A percentile compares a stretch with the other conserved stretches of the same genome.
Evolutionary conservation across 1,140 invertebrate species (phyloP).

Genomic region (Drosophila kohkoa): DNA sequence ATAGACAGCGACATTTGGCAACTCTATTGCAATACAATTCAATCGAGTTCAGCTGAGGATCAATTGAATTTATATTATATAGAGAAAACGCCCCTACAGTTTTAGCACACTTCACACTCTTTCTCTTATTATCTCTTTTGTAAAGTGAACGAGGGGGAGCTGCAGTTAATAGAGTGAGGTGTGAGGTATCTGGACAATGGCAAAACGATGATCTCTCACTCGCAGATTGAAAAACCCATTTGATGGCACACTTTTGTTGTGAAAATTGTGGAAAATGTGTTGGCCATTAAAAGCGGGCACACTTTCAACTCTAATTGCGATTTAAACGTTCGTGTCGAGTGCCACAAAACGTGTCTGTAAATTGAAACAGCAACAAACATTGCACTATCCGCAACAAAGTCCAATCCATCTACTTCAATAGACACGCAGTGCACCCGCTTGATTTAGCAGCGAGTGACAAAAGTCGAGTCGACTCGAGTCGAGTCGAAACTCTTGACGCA

Average conservation of each 20-base stretch:
- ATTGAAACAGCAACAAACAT: slow-evolving; percentile 33
- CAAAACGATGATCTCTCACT: slow-evolving; percentile 39
- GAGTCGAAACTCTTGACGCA: slow-evolving; percentile 47
- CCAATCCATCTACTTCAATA: no score
- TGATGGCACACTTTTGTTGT: slow-evolving; percentile 41
- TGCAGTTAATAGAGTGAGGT: slow-evolving; percentile 27
- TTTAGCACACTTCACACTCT: slow-evolving; percentile 1
- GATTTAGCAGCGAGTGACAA: slow-evolving; percentile 65
- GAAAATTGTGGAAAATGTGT: slow-evolving; percentile 15
- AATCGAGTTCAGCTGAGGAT: neutral
- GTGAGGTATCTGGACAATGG: slow-evolving; percentile 38
- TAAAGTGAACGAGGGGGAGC: neutral
- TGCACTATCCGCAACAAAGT: no score
- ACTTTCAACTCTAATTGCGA: slow-evolving; percentile 71
- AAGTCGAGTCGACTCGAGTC: slow-evolving; percentile 51
- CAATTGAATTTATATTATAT: neutral
- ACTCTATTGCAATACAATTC: neutral
- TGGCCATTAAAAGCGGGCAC: slow-evolving; percentile 60
- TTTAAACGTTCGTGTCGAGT: slow-evolving; percentile 73
- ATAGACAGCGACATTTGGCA: slow-evolving; percentile 4
- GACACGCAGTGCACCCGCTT: slow-evolving; percentile 56
- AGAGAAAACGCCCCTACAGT: slow-evolving; percentile 8
- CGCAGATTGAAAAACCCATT: slow-evolving; percentile 51
- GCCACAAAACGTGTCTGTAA: slow-evolving; percentile 56
- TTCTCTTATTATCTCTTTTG: no score